Evolutionary conservation across 92 coral and sea anemone species (phyloP).

Genomic region (Porites divaricata): DNA sequence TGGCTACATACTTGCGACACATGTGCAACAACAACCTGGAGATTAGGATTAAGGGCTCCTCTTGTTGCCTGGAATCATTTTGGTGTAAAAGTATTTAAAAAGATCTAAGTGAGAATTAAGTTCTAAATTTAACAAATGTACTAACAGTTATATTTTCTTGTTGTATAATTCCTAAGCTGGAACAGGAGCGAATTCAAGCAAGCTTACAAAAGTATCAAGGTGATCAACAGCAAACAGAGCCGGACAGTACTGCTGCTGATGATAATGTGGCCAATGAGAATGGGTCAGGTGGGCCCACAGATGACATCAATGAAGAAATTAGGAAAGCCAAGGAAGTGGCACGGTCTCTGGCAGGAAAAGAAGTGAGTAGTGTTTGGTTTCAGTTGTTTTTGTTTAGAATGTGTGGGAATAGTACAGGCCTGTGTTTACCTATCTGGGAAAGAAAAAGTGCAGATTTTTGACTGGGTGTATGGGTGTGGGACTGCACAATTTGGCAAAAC

Average conservation of each 20-base stretch:
- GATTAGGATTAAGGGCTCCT: too few relatives aligned
- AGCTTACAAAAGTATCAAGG: conserved; percentile 84
- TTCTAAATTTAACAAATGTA: not conserved
- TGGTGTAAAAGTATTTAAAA: too few relatives aligned
- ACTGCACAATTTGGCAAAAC: too few relatives aligned
- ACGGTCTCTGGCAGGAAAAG: conserved; percentile 71
- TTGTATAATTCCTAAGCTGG: conserved; percentile 58
- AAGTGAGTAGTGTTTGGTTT: conserved; percentile 50
- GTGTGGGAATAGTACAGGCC: too few relatives aligned
- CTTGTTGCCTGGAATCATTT: too few relatives aligned
- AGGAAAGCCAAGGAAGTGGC: conserved; percentile 77
- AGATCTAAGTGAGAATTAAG: too few relatives aligned
- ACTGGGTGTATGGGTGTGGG: too few relatives aligned
- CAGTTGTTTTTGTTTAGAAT: not conserved
- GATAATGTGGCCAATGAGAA: conserved; percentile 53
- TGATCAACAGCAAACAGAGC: conserved; percentile 83
- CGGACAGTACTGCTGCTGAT: conserved; percentile 94
- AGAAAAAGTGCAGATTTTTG: too few relatives aligned
- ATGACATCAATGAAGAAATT: conserved; percentile 70
- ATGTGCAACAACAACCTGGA: too few relatives aligned
- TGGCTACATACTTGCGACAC: too few relatives aligned
- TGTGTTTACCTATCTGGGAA: too few relatives aligned
- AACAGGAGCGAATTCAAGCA: conserved; percentile 96
- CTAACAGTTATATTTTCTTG: not conserved
- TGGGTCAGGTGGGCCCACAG: conserved; percentile 51